Evolutionary conservation across 1,140 invertebrate species (phyloP).

Genomic region (Teleogryllus occipitalis): DNA sequence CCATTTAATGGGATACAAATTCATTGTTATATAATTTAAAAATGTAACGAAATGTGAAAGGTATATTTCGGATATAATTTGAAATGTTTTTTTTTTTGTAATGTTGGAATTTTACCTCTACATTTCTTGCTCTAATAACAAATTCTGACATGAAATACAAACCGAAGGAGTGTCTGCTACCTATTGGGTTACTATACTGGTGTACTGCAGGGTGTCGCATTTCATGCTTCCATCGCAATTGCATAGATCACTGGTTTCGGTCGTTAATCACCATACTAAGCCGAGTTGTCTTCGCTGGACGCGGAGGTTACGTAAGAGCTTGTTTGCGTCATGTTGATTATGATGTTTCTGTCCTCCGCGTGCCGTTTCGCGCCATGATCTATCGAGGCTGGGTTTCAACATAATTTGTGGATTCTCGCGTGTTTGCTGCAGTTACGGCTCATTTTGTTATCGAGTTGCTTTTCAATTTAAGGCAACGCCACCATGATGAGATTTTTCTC

Average conservation of each 20-base stretch:
- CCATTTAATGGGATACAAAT: too few species aligned
- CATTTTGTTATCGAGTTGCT: not conserved
- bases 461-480: not conserved
- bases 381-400: not conserved
- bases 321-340: not conserved
- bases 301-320: not conserved
- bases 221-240: too few species aligned
- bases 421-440: not conserved
- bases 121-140: too few species aligned
- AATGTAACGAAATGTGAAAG: not conserved
- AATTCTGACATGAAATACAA: too few species aligned
- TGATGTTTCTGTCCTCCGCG: not conserved
- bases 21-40: too few species aligned
- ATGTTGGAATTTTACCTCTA: not conserved
- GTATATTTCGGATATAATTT: not conserved
- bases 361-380: not conserved
- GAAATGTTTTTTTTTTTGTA: not conserved
- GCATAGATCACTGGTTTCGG: too few species aligned
- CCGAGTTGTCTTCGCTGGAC: not conserved
- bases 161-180: too few species aligned
- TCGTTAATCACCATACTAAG: too few species aligned
- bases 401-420: not conserved
- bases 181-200: too few species aligned
- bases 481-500: too few species aligned
- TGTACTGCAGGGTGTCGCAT: too few species aligned